These are phyloP conservation scores for Ceryle rudis DNA, from an alignment of 2,797 vertebrate species.

Conservation along the genomic window DNA sequence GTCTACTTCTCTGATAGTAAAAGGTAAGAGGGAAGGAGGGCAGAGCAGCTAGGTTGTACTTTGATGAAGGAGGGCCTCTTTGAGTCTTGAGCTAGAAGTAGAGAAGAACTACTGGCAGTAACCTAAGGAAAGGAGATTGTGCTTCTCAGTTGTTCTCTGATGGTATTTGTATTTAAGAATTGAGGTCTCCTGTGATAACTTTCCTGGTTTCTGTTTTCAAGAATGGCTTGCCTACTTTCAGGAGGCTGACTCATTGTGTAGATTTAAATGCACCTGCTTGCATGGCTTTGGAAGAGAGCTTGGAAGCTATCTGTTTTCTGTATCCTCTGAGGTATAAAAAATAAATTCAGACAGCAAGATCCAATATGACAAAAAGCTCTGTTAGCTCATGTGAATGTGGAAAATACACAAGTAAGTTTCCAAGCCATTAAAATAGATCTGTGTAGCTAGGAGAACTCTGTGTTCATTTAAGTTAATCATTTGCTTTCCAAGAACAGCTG, in stretches of 20 bases:
- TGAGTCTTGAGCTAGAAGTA: background rate
- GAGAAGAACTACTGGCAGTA: background rate
- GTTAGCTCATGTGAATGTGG: background rate
- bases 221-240: background rate
- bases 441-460: background rate
- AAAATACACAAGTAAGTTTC: background rate
- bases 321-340: background rate
- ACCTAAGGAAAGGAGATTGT: background rate
- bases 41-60: fast-evolving
- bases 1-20: background rate
- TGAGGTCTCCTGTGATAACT: background rate
- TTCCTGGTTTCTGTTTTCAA: background rate
- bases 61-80: fast-evolving
- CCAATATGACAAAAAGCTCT: background rate
- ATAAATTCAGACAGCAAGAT: background rate
- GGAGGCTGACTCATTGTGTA: background rate
- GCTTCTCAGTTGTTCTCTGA: background rate
- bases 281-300: background rate
- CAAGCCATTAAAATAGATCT: background rate
- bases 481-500: background rate
- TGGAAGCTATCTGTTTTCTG: background rate
- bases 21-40: background rate
- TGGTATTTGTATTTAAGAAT: background rate
- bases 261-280: background rate
- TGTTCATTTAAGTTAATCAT: background rate